These are phyloP conservation scores for Lateolabrax maculatus DNA, from an alignment of 2,797 vertebrate genomes.

Conservation along the genomic window DNA sequence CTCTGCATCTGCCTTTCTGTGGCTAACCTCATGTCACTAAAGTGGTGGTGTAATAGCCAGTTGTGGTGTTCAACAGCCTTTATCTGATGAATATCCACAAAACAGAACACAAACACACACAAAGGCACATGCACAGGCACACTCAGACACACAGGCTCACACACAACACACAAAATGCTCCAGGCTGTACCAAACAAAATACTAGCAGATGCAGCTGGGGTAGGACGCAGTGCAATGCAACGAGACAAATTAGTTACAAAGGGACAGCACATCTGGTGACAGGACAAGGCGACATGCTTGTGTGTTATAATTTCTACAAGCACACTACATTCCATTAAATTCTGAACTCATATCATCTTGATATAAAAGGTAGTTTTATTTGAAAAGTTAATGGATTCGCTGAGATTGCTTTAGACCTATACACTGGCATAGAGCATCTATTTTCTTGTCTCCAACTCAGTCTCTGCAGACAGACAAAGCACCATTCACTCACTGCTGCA, in stretches of 20 bases:
- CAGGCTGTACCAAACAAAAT: conserved; percentile 74
- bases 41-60: conserved; percentile 72
- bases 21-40: conserved; percentile 74
- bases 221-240: conserved; percentile 52
- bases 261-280: conserved; percentile 71
- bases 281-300: conserved; percentile 50
- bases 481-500: conserved; percentile 56
- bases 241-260: conserved; percentile 68
- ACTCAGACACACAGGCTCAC: conserved; percentile 40
- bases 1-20: conserved; percentile 66
- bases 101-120: conserved; percentile 66
- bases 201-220: conserved; percentile 75
- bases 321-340: conserved; percentile 36
- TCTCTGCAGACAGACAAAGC: conserved; percentile 49
- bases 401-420: conserved; percentile 7
- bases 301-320: conserved; percentile 39
- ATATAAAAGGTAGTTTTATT: conserved; percentile 17
- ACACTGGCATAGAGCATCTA: conserved; percentile 19
- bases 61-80: conserved; percentile 72
- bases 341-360: conserved; percentile 30
- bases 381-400: conserved; percentile 13
- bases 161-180: conserved; percentile 60
- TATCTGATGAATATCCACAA: conserved; percentile 79
- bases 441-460: conserved; percentile 30
- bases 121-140: conserved; percentile 34